A percentile compares a stretch with the other conserved stretches of the same genome.
These are phyloP conservation scores for Dipodomys ordii DNA, from an alignment of 2,113 vertebrate genomes.

Conservation along the genomic window DNA sequence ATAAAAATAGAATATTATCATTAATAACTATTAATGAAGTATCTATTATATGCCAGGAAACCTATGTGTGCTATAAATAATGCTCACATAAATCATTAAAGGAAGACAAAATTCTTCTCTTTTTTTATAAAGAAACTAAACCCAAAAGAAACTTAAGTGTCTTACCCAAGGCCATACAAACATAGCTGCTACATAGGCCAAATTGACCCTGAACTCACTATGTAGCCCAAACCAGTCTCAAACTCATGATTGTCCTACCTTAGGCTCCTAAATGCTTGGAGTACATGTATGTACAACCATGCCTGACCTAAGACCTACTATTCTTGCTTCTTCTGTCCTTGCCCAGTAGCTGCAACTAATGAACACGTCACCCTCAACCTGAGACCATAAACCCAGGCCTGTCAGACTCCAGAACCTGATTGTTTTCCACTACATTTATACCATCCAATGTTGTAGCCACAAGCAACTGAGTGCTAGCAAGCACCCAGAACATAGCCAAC, in stretches of 20 bases:
- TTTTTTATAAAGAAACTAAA: background rate
- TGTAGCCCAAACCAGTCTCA: no score
- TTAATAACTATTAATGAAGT: background rate
- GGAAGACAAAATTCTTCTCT: background rate
- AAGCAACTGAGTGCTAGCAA: background rate
- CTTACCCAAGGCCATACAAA: background rate
- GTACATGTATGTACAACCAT: no score
- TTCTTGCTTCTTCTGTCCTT: background rate
- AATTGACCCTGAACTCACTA: background rate
- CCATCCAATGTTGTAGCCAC: background rate
- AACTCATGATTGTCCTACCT: no score
- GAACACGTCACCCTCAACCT: accelerated
- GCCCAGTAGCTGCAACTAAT: background rate
- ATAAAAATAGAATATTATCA: background rate
- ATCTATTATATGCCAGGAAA: background rate
- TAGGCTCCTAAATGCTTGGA: no score
- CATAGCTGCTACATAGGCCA: background rate
- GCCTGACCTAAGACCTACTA: background rate
- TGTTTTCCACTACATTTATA: background rate
- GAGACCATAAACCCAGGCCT: background rate
- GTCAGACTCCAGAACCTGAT: background rate
- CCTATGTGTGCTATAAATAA: background rate
- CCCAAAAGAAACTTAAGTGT: background rate
- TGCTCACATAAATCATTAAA: background rate
- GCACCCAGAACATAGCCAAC: background rate